These are phyloP conservation scores for Xestoiulus laeticollis DNA, from an alignment of 2,888 invertebrate species.

Conservation along the genomic window DNA sequence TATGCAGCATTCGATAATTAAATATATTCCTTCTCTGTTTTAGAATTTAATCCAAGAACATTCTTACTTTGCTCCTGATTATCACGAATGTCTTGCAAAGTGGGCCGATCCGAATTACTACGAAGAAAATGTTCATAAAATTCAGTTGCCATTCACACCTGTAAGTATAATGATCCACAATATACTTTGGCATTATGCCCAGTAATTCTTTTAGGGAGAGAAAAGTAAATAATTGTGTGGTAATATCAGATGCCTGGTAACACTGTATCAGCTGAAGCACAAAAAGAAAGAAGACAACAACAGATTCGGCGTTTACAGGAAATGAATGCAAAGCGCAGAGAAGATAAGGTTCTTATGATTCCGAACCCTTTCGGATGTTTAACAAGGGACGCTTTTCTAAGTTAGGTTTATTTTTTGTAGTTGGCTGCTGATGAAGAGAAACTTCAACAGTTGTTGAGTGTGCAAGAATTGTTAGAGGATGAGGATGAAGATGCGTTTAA, in stretches of 20 bases:
- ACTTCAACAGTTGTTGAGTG: constrained; percentile 76
- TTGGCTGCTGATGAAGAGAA: constrained; percentile 89
- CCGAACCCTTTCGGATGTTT: not conserved
- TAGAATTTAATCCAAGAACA: constrained; percentile 83
- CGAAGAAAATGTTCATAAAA: constrained; percentile 80
- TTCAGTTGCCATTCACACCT: constrained; percentile 83
- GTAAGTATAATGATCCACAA: constrained; percentile 58
- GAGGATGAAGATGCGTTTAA: constrained; percentile 75
- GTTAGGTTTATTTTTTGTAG: constrained; percentile 61
- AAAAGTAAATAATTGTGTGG: not conserved
- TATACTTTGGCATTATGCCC: not conserved
- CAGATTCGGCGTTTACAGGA: constrained; percentile 84
- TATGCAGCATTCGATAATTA: not conserved
- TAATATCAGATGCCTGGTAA: constrained; percentile 58
- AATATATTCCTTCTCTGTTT: constrained; percentile 50
- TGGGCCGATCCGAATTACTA: constrained; percentile 82
- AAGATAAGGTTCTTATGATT: constrained; percentile 74
- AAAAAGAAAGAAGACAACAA: constrained; percentile 86
- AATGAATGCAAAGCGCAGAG: constrained; percentile 87
- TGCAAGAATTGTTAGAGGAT: constrained; percentile 80
- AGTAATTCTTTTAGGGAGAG: not conserved
- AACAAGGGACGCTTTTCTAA: not conserved
- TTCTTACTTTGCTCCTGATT: constrained; percentile 80
- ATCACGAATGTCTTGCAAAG: constrained; percentile 77
- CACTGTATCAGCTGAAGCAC: constrained; percentile 64